These are phyloP conservation scores for Dolichopus griseipennis DNA, from an alignment of 2,888 invertebrate genomes.

Conservation along the genomic window DNA sequence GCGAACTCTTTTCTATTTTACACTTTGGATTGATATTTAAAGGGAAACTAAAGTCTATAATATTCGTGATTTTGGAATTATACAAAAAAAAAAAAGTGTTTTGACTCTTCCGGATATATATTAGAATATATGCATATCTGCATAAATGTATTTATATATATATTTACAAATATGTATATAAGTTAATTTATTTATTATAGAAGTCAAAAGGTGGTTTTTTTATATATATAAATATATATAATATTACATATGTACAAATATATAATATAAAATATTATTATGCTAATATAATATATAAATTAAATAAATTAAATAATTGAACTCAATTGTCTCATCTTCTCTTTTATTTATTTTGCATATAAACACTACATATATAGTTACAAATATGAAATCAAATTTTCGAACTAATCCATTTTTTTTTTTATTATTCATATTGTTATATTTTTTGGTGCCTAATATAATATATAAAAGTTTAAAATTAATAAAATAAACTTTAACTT, in stretches of 20 bases:
- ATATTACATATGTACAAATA: background rate
- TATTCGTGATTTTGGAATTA: no score
- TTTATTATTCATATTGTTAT: background rate
- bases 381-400: background rate
- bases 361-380: background rate
- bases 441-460: background rate
- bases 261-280: background rate
- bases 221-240: background rate
- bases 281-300: slow-evolving; percentile 16
- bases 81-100: no score
- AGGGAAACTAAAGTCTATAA: no score
- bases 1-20: no score
- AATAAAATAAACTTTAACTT: no score
- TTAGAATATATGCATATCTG: no score
- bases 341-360: slow-evolving; percentile 2
- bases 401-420: background rate
- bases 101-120: no score
- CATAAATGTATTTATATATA: no score
- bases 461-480: background rate
- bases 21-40: no score
- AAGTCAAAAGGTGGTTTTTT: no score
- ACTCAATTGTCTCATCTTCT: slow-evolving; percentile 33
- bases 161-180: no score
- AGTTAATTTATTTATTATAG: no score
- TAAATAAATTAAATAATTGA: slow-evolving; percentile 40